Percentiles rank a stretch among this genome's conserved stretches.
These are phyloP conservation scores for Marmota flaviventris DNA, from an alignment of 2,113 vertebrate species.

Conservation along the genomic window DNA sequence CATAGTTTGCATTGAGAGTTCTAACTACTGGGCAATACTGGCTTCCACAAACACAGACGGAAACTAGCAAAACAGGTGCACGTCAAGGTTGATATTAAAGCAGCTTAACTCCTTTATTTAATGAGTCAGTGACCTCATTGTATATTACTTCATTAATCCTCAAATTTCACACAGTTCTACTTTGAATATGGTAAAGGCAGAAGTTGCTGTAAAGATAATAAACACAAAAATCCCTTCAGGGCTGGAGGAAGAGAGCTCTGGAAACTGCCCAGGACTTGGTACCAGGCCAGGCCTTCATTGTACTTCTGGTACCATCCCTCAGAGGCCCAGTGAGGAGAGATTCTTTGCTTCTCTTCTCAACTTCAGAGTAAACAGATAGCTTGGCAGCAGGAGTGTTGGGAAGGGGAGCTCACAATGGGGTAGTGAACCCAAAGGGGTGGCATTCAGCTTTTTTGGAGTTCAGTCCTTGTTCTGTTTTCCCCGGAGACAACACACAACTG, in stretches of 20 bases:
- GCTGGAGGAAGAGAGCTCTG: constrained; percentile 5
- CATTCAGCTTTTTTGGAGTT: neutral
- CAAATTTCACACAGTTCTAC: constrained; percentile 24
- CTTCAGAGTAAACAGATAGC: neutral
- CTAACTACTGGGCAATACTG: neutral
- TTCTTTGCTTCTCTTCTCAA: neutral
- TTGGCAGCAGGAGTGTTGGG: neutral
- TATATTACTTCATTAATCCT: constrained; percentile 52
- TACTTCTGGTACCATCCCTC: neutral
- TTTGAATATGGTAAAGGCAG: constrained; percentile 22
- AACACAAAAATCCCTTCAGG: neutral
- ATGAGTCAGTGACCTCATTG: constrained; percentile 29
- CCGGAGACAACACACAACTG: neutral
- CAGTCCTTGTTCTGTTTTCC: neutral
- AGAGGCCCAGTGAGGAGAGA: neutral
- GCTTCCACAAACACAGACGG: neutral
- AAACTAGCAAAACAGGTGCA: constrained; percentile 44
- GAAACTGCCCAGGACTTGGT: neutral
- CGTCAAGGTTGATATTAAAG: constrained; percentile 39
- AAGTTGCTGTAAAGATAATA: neutral
- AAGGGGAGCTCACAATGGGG: neutral
- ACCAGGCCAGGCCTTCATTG: neutral
- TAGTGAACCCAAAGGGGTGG: neutral
- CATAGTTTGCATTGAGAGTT: neutral
- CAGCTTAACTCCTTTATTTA: constrained; percentile 43